Conservation (phyloP, 2,888 invertebrate genomes). For the Spialia ferax region DNA sequence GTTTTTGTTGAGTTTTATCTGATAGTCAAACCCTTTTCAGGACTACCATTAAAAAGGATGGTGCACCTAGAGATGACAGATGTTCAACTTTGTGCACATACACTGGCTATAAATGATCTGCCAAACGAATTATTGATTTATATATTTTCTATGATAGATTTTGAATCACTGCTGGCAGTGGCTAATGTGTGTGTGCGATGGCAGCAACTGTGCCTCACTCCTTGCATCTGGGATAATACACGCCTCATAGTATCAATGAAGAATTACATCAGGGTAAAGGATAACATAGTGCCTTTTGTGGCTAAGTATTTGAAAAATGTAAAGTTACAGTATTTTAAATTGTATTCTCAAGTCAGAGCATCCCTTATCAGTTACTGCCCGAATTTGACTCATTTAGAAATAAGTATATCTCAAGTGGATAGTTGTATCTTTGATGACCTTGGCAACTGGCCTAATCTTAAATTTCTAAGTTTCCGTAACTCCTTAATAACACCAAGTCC, state of each 20-base stretch:
- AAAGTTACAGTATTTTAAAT: conserved; percentile 84
- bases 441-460: conserved; percentile 80
- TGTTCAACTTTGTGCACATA: conserved; percentile 61
- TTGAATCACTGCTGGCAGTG: conserved; percentile 79
- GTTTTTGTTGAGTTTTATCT: conserved; percentile 12
- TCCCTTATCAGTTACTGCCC: conserved; percentile 82
- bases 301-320: conserved; percentile 83
- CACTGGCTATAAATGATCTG: conserved; percentile 79
- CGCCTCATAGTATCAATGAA: conserved; percentile 84
- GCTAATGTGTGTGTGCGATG: conserved; percentile 81
- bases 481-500: conserved; percentile 80
- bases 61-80: conserved; percentile 81
- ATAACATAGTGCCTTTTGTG: conserved; percentile 83
- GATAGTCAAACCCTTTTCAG: conserved; percentile 55
- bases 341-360: conserved; percentile 82
- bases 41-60: conserved; percentile 67
- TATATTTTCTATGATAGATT: conserved; percentile 84
- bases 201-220: conserved; percentile 81
- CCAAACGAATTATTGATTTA: conserved; percentile 84
- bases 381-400: conserved; percentile 83
- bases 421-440: conserved; percentile 84
- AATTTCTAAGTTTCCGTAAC: conserved; percentile 83
- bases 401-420: conserved; percentile 85
- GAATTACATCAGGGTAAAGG: conserved; percentile 81
- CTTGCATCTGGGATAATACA: conserved; percentile 83